Conservation (phyloP, 1,140 invertebrate genomes). For the Neodiprion virginianus region DNA sequence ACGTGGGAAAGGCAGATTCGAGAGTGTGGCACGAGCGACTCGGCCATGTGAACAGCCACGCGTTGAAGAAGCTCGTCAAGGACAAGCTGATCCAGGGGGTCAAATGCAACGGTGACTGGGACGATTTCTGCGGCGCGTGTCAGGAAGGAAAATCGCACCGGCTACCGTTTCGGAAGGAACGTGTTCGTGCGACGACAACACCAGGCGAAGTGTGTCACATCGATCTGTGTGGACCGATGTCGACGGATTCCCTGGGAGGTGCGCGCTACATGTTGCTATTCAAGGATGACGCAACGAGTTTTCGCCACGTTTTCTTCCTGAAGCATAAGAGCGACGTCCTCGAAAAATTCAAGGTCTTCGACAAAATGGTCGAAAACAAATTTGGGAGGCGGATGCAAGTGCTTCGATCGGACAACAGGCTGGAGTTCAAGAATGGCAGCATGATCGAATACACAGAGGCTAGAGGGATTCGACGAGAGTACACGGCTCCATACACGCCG, state of each 20-base stretch:
- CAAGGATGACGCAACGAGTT: conserved; percentile 43
- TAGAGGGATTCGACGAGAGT: conserved; percentile 25
- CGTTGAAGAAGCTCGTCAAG: conserved; percentile 21
- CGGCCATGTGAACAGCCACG: conserved; percentile 22
- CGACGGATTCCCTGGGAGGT: conserved; percentile 32
- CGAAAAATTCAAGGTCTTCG: conserved; percentile 32
- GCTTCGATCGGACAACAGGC: conserved; percentile 34
- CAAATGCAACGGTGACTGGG: neutral
- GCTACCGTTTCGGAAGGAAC: neutral
- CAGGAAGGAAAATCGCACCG: neutral
- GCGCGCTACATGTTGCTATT: conserved; percentile 39
- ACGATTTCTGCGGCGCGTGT: no score
- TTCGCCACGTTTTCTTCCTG: conserved; percentile 38
- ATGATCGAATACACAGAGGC: conserved; percentile 22
- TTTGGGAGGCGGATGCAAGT: conserved; percentile 28
- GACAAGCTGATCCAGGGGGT: conserved; percentile 17
- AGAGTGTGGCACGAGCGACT: conserved; percentile 28
- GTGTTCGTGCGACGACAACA: neutral
- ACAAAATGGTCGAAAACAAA: conserved; percentile 26
- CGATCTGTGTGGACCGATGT: conserved; percentile 36
- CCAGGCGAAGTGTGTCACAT: conserved; percentile 16
- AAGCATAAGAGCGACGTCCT: conserved; percentile 41
- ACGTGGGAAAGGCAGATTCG: conserved; percentile 14
- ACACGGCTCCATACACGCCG: conserved; percentile 46
- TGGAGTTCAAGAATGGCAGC: conserved; percentile 25